Evolutionary conservation across 2,113 vertebrate genomes (phyloP).

Genomic region (Notarius lentiginosus): DNA sequence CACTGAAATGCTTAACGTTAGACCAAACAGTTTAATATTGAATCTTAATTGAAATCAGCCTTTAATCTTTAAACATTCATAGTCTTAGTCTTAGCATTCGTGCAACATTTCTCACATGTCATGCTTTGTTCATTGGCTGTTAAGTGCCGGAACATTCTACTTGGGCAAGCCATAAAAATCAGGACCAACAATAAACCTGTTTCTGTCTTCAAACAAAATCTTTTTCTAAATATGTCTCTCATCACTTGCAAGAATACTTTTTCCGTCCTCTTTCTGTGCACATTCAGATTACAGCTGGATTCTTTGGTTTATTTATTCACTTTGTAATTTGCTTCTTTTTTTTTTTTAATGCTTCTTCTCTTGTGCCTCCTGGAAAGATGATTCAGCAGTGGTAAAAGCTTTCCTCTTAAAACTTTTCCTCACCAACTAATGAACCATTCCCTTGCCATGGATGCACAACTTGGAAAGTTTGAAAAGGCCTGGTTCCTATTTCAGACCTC

Average conservation of each 20-base stretch:
- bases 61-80: too few relatives aligned
- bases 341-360: neutral
- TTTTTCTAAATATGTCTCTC: neutral
- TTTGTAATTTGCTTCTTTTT: neutral
- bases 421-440: constrained; percentile 5
- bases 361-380: neutral
- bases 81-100: neutral
- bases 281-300: neutral
- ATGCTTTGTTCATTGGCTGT: neutral
- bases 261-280: neutral
- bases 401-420: neutral
- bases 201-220: neutral
- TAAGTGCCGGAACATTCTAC: constrained; percentile 35
- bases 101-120: neutral
- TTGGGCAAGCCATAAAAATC: neutral
- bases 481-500: neutral
- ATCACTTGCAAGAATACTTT: neutral
- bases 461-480: constrained; percentile 11
- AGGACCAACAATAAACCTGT: constrained; percentile 8
- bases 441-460: neutral
- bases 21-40: too few relatives aligned
- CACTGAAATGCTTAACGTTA: too few relatives aligned
- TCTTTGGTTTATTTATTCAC: neutral
- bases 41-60: too few relatives aligned
- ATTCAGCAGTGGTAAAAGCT: neutral